Evolutionary conservation across 2,888 invertebrate genomes (phyloP).

Genomic region (Coenonympha glycerion): DNA sequence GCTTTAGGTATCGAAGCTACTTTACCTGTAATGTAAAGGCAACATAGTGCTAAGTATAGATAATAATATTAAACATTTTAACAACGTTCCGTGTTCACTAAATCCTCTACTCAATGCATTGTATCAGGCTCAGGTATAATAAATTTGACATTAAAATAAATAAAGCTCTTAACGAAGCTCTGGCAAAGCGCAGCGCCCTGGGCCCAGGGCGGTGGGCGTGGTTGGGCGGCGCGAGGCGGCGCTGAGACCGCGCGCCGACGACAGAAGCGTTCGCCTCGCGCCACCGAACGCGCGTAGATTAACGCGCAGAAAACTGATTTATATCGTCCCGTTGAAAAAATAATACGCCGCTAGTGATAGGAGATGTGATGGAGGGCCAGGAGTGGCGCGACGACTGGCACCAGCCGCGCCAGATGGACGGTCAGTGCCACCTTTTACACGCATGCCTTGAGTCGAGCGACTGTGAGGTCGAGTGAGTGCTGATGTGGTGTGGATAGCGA

Average conservation of each 20-base stretch:
- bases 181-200: no score
- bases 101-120: no score
- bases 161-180: conserved; percentile 36
- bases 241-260: conserved; percentile 81
- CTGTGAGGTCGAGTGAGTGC: conserved; percentile 11
- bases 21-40: no score
- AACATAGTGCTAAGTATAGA: no score
- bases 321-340: conserved; percentile 74
- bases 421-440: conserved; percentile 46
- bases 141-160: conserved; percentile 47
- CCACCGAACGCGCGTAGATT: conserved; percentile 64
- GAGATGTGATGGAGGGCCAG: conserved; percentile 72
- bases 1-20: no score
- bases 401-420: conserved; percentile 63
- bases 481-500: conserved; percentile 8
- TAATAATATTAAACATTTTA: no score
- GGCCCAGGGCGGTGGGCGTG: conserved; percentile 53
- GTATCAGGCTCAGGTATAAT: conserved; percentile 6
- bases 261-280: conserved; percentile 81
- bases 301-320: conserved; percentile 71
- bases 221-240: conserved; percentile 47
- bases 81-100: no score
- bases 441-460: conserved; percentile 18
- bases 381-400: conserved; percentile 72
- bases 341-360: conserved; percentile 58